Conservation (phyloP, 2,113 vertebrate species). For the Polyodon spathula region DNA sequence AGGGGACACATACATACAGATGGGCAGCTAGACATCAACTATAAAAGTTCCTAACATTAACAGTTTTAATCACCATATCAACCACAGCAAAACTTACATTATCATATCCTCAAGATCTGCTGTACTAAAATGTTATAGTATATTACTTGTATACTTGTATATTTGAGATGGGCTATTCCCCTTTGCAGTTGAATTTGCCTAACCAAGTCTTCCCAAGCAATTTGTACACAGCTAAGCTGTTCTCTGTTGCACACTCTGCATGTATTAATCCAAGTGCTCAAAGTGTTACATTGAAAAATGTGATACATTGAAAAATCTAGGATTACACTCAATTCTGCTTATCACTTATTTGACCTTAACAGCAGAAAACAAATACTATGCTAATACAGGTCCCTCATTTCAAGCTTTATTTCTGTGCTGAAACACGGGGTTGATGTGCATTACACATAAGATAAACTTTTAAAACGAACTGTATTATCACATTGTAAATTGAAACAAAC, state of each 20-base stretch:
- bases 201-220: too few relatives aligned
- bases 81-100: too few relatives aligned
- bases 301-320: conserved; percentile 27
- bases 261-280: conserved; percentile 30
- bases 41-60: too few relatives aligned
- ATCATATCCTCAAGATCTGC: too few relatives aligned
- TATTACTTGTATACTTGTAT: too few relatives aligned
- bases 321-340: conserved; percentile 31
- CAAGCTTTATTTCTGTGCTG: not conserved
- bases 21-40: too few relatives aligned
- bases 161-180: too few relatives aligned
- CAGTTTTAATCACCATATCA: too few relatives aligned
- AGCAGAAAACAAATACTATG: conserved; percentile 16
- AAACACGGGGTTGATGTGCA: not conserved
- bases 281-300: conserved; percentile 24
- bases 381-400: not conserved
- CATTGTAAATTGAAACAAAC: not conserved
- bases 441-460: not conserved
- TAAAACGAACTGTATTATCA: not conserved
- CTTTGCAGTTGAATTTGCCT: too few relatives aligned
- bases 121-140: too few relatives aligned
- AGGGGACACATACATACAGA: too few relatives aligned
- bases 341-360: conserved; percentile 23
- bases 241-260: conserved; percentile 23
- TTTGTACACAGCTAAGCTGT: conserved; percentile 25